Evolutionary conservation across 2,113 vertebrate species (phyloP).

Genomic region (Ptyas mucosa): DNA sequence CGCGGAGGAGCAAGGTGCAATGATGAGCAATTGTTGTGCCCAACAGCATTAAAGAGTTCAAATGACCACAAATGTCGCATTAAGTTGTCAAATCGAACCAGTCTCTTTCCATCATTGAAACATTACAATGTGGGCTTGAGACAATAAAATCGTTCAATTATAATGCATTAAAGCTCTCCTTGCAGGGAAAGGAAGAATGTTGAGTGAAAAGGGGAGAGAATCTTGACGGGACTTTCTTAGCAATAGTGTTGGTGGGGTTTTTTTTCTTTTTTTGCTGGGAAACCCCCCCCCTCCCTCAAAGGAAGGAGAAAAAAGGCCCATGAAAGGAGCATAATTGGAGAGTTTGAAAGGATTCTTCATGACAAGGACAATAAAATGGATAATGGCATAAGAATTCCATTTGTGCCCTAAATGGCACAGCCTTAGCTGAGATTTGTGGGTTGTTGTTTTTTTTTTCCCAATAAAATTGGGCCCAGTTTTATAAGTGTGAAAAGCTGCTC

Average conservation of each 20-base stretch:
- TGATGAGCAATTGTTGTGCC: constrained; percentile 74
- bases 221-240: constrained; percentile 13
- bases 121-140: constrained; percentile 72
- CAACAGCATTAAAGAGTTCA: constrained; percentile 76
- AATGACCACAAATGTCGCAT: constrained; percentile 77
- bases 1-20: constrained; percentile 56
- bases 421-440: neutral
- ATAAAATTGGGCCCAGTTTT: neutral
- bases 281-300: neutral
- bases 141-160: constrained; percentile 87
- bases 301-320: neutral
- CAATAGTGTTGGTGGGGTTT: constrained; percentile 5
- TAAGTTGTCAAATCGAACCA: constrained; percentile 82
- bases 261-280: neutral
- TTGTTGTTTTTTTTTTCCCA: neutral
- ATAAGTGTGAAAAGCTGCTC: neutral
- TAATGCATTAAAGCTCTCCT: constrained; percentile 72
- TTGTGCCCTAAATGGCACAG: neutral
- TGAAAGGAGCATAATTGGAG: constrained; percentile 1
- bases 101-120: constrained; percentile 74
- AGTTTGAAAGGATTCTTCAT: constrained; percentile 21
- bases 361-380: neutral
- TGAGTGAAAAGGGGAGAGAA: constrained; percentile 58
- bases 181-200: constrained; percentile 60
- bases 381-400: constrained; percentile 9